Conservation (phyloP, 2,888 invertebrate genomes). For the Agriopis aurantiaria region DNA sequence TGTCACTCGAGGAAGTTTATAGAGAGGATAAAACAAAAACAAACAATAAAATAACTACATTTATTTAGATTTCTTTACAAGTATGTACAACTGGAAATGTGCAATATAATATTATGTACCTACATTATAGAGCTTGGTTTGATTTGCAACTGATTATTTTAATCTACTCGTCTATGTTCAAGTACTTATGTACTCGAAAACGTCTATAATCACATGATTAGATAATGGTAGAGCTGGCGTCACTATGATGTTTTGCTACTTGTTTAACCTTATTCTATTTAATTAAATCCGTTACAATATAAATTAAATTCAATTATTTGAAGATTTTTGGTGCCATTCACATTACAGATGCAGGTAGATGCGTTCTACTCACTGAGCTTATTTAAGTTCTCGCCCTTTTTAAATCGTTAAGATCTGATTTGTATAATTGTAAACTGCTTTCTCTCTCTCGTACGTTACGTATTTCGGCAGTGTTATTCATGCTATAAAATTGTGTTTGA, state of each 20-base stretch:
- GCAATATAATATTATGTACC: too few relatives aligned
- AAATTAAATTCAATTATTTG: too few relatives aligned
- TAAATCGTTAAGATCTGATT: too few relatives aligned
- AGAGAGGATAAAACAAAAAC: conserved; percentile 58
- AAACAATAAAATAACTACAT: not conserved
- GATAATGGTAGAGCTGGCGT: conserved; percentile 26
- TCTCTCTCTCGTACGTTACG: too few relatives aligned
- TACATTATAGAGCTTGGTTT: not conserved
- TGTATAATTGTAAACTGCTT: too few relatives aligned
- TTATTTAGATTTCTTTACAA: conserved; percentile 18
- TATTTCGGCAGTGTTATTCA: too few relatives aligned
- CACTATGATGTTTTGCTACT: conserved; percentile 30
- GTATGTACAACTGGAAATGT: not conserved
- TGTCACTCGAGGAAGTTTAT: conserved; percentile 67
- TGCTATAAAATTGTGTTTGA: too few relatives aligned
- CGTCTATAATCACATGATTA: conserved; percentile 39
- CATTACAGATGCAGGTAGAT: too few relatives aligned
- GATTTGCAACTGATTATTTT: conserved; percentile 27
- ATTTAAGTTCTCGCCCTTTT: too few relatives aligned
- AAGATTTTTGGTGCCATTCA: too few relatives aligned
- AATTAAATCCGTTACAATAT: not conserved
- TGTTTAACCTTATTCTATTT: conserved; percentile 18
- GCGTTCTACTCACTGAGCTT: too few relatives aligned
- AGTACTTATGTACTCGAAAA: conserved; percentile 46
- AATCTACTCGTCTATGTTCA: conserved; percentile 40